A percentile compares a stretch with the other conserved stretches of the same genome.
phyloP scores from a whole-genome alignment of 2,888 invertebrate genomes.

The Notodonta ziczac region DNA sequence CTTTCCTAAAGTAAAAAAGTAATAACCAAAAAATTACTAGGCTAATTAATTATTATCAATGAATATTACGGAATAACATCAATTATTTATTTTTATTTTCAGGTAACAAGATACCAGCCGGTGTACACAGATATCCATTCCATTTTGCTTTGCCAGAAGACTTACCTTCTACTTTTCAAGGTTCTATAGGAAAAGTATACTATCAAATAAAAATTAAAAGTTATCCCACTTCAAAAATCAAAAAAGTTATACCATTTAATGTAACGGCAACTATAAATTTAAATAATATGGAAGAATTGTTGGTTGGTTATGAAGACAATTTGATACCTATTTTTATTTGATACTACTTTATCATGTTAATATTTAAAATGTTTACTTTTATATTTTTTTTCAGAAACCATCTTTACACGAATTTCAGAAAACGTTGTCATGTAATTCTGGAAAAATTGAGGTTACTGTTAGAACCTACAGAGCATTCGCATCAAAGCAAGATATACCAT shows the following conservation, averaged over 20 bases:
- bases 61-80: no score
- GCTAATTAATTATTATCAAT: no score
- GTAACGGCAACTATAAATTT: constrained; percentile 64
- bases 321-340: not conserved
- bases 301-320: constrained; percentile 45
- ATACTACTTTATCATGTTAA: not conserved
- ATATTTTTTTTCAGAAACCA: constrained; percentile 53
- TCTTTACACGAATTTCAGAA: constrained; percentile 55
- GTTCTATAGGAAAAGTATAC: constrained; percentile 62
- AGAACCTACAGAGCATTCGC: constrained; percentile 67
- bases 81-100: constrained; percentile 10
- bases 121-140: constrained; percentile 63
- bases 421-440: constrained; percentile 49
- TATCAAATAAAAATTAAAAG: constrained; percentile 65
- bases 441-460: constrained; percentile 51
- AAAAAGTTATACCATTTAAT: constrained; percentile 50
- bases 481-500: constrained; percentile 60
- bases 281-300: constrained; percentile 55
- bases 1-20: no score
- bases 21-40: no score
- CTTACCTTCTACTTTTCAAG: constrained; percentile 68
- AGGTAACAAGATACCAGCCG: constrained; percentile 59
- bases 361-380: constrained; percentile 1
- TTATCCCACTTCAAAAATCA: constrained; percentile 53
- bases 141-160: constrained; percentile 67